These are phyloP conservation scores for Chironomus tepperi DNA, from an alignment of 1,140 invertebrate genomes.

Conservation along the genomic window DNA sequence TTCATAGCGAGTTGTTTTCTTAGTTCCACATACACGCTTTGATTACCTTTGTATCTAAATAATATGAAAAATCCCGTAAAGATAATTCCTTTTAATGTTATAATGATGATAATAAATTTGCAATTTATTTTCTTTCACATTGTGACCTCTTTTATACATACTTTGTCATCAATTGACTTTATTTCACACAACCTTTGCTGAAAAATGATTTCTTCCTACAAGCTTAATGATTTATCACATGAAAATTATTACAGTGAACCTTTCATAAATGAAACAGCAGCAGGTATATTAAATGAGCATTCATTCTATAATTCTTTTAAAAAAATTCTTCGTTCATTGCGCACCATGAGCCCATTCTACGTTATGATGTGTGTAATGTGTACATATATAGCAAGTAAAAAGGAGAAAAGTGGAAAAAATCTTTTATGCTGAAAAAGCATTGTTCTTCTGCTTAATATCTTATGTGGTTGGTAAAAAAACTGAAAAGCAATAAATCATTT, in stretches of 20 bases:
- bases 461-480: not conserved
- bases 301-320: not conserved
- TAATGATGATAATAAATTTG: no score
- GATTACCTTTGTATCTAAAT: no score
- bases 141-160: not conserved
- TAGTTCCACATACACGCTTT: not conserved
- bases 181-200: not conserved
- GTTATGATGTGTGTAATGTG: not conserved
- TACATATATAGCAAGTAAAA: not conserved
- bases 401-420: not conserved
- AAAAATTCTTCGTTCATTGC: not conserved
- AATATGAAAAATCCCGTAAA: no score
- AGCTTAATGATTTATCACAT: conserved; percentile 16
- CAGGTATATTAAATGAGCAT: conserved; percentile 20
- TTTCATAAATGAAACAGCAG: conserved; percentile 21
- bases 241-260: not conserved
- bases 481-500: conserved; percentile 24
- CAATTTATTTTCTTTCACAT: not conserved
- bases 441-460: not conserved
- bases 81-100: no score
- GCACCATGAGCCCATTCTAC: not conserved
- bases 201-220: not conserved
- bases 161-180: not conserved
- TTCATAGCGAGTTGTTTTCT: not conserved
- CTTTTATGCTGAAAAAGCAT: conserved; percentile 13